A percentile compares a stretch with the other conserved stretches of the same genome.
Evolutionary conservation across 2,888 invertebrate genomes (phyloP).

Genomic region (Encarsia formosa): DNA sequence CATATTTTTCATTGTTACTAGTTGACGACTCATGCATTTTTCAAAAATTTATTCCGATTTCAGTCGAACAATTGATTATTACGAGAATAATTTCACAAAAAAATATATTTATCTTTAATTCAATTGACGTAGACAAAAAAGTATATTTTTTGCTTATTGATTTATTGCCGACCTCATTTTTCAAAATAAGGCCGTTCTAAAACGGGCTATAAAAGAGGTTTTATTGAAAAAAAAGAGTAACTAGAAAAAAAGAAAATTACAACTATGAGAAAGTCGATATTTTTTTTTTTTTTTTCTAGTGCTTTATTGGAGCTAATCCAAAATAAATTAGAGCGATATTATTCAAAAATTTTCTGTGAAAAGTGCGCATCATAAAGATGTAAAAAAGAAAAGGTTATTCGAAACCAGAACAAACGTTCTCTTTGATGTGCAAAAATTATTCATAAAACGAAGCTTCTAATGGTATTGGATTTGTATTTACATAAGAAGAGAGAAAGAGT

Average conservation of each 20-base stretch:
- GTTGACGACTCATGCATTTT: too few species aligned
- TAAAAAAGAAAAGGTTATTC: neutral
- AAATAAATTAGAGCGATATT: neutral
- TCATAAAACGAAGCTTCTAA: constrained; percentile 18
- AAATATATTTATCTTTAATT: too few species aligned
- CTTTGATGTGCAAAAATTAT: constrained; percentile 14
- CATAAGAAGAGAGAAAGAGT: constrained; percentile 3
- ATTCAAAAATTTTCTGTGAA: constrained; percentile 2
- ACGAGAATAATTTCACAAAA: too few species aligned
- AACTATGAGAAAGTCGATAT: too few species aligned
- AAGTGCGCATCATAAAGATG: neutral
- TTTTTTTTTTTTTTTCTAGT: neutral
- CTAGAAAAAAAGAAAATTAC: too few species aligned
- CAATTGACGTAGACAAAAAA: neutral
- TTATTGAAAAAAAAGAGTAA: neutral
- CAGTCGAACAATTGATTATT: too few species aligned
- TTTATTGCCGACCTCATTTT: constrained; percentile 15
- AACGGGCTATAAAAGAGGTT: constrained; percentile 6
- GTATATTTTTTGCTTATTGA: constrained; percentile 4
- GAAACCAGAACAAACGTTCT: constrained; percentile 1
- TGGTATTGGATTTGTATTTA: constrained; percentile 16
- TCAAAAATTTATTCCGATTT: too few species aligned
- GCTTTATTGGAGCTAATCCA: neutral
- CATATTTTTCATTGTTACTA: too few species aligned
- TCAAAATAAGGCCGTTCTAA: constrained; percentile 12